Conservation (phyloP, 2,888 invertebrate species). For the Apotomis betuletana region DNA sequence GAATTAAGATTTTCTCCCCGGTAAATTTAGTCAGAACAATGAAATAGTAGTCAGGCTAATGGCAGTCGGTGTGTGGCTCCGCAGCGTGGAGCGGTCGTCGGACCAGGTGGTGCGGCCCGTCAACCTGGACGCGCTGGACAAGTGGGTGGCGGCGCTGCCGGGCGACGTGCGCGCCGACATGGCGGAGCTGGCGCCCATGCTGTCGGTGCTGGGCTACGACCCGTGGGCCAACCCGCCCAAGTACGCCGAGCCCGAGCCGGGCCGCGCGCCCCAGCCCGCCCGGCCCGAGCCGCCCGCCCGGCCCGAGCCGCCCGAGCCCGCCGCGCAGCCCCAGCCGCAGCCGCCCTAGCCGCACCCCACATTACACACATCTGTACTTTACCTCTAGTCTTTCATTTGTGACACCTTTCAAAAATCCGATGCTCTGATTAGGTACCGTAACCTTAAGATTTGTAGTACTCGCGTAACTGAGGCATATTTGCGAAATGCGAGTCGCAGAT, state of each 20-base stretch:
- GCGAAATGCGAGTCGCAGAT: no score
- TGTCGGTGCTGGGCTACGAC: conserved; percentile 96
- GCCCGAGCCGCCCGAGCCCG: conserved; percentile 63
- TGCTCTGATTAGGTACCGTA: no score
- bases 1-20: no score
- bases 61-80: not conserved
- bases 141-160: conserved; percentile 96
- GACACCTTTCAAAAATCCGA: not conserved
- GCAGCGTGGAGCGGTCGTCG: conserved; percentile 97
- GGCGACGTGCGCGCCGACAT: conserved; percentile 96
- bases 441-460: no score
- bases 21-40: no score
- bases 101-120: conserved; percentile 99
- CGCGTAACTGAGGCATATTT: no score
- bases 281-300: conserved; percentile 86
- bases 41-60: not conserved
- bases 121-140: conserved; percentile 96
- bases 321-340: conserved; percentile 29
- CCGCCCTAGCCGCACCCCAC: conserved; percentile 20
- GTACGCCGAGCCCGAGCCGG: conserved; percentile 88
- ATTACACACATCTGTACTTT: conserved; percentile 15
- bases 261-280: conserved; percentile 53
- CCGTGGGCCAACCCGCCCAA: conserved; percentile 98
- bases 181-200: conserved; percentile 97
- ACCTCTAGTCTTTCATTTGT: conserved; percentile 9